A percentile compares a stretch with the other conserved stretches of the same genome.
These are phyloP conservation scores for Ostrea edulis DNA, from an alignment of 1,140 invertebrate genomes.

Conservation along the genomic window DNA sequence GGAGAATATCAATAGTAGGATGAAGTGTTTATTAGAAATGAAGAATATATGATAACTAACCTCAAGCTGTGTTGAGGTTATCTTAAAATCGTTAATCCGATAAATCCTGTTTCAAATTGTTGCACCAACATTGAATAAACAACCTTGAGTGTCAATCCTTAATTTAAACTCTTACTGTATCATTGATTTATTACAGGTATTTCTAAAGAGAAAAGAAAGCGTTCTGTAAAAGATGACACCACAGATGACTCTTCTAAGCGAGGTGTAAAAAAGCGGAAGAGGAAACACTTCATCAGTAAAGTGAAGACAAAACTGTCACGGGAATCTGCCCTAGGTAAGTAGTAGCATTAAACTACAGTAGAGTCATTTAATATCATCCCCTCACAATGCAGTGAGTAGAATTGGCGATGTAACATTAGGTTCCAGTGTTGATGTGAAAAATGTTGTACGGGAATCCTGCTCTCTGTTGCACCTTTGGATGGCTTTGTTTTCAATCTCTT, in stretches of 20 bases:
- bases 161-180: too few relatives aligned
- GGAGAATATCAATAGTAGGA: too few relatives aligned
- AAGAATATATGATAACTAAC: too few relatives aligned
- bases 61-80: too few relatives aligned
- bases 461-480: neutral
- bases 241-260: neutral
- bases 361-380: too few relatives aligned
- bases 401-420: neutral
- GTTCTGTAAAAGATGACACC: neutral
- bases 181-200: neutral
- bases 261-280: neutral
- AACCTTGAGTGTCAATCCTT: too few relatives aligned
- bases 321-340: slow-evolving; percentile 1
- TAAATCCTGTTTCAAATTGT: too few relatives aligned
- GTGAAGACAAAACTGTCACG: neutral
- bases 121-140: too few relatives aligned
- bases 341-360: neutral
- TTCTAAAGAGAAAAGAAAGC: neutral
- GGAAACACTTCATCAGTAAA: neutral
- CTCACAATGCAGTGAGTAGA: too few relatives aligned
- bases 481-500: neutral
- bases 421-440: neutral
- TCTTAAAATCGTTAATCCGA: too few relatives aligned
- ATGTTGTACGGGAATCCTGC: neutral
- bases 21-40: too few relatives aligned